These are phyloP conservation scores for Hypothenemus hampei DNA, from an alignment of 1,140 invertebrate genomes.

Conservation along the genomic window DNA sequence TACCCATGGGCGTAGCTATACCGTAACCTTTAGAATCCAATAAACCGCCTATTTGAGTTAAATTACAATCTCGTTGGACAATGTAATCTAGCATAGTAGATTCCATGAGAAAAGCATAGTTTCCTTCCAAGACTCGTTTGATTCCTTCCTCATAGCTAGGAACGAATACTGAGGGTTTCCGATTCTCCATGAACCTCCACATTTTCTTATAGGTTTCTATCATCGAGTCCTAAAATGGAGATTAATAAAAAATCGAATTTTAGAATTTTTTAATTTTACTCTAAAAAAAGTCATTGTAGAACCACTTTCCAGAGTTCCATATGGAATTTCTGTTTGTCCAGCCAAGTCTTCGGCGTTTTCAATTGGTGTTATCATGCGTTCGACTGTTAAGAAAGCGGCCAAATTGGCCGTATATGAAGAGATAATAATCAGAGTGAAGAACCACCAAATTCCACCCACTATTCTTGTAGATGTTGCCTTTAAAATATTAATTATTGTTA, in stretches of 20 bases:
- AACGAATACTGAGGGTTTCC: constrained; percentile 68
- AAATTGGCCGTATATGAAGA: constrained; percentile 87
- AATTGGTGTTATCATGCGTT: constrained; percentile 81
- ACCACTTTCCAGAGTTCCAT: constrained; percentile 73
- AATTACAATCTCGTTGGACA: constrained; percentile 84
- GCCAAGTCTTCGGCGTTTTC: constrained; percentile 80
- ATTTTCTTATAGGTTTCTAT: constrained; percentile 82
- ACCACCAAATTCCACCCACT: constrained; percentile 82
- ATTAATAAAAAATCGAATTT: neutral
- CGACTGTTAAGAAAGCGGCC: constrained; percentile 82
- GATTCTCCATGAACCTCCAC: constrained; percentile 80
- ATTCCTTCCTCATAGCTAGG: constrained; percentile 74
- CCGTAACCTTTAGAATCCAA: constrained; percentile 56
- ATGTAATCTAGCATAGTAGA: constrained; percentile 89
- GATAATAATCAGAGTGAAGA: constrained; percentile 84
- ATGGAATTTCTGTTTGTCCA: constrained; percentile 75
- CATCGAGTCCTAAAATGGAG: constrained; percentile 65
- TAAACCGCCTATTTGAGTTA: constrained; percentile 75
- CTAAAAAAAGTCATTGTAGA: constrained; percentile 80
- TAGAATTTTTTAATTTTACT: constrained; percentile 52
- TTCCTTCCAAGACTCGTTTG: constrained; percentile 67
- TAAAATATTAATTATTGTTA: constrained; percentile 4
- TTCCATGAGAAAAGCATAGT: constrained; percentile 94
- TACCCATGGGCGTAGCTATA: constrained; percentile 84
- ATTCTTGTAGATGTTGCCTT: constrained; percentile 68